These are phyloP conservation scores for Eriocheir sinensis DNA, from an alignment of 1,140 invertebrate species.

Conservation along the genomic window DNA sequence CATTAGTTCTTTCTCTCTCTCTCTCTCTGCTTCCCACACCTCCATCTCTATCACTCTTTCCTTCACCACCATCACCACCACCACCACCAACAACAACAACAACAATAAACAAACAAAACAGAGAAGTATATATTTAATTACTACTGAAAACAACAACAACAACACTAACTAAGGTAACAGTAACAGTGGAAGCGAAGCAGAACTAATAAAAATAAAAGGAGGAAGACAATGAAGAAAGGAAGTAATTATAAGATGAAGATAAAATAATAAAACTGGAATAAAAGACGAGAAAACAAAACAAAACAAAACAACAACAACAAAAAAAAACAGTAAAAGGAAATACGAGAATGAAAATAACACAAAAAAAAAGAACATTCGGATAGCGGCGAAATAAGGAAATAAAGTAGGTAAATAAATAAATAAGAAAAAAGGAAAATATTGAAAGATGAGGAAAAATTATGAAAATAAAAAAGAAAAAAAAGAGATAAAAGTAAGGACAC, in stretches of 20 bases:
- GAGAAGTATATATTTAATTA: neutral
- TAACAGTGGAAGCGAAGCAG: no score
- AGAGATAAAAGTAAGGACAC: neutral
- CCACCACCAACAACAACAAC: no score
- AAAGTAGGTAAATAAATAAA: no score
- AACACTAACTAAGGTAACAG: no score
- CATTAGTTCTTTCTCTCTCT: no score
- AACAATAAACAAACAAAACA: neutral
- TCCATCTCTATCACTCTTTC: neutral
- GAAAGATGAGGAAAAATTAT: no score
- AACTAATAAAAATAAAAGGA: neutral
- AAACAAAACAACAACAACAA: neutral
- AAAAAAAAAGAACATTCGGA: no score
- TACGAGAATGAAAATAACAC: neutral
- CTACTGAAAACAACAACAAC: no score
- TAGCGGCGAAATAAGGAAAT: no score
- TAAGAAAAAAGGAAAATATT: no score
- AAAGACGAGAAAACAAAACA: neutral
- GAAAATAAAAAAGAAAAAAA: neutral
- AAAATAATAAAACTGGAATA: neutral
- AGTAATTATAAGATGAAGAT: neutral
- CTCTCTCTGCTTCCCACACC: neutral
- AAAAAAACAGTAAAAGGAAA: neutral
- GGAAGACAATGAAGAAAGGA: neutral
- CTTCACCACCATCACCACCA: neutral